Evolutionary conservation across 1,140 invertebrate genomes (phyloP).

Genomic region (Macrobrachium rosenbergii): DNA sequence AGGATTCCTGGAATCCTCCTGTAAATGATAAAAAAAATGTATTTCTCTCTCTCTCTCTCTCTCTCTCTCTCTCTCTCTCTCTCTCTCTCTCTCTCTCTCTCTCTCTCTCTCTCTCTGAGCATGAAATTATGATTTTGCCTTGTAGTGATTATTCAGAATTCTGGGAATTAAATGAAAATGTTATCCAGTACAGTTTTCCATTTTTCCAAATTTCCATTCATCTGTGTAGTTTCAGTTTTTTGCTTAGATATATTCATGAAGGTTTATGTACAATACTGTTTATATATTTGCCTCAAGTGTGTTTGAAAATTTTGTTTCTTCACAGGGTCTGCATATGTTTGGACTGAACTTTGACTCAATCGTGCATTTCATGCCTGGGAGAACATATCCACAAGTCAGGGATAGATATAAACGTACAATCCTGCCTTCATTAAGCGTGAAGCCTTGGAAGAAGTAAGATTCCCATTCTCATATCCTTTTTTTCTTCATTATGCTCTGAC

Average conservation of each 20-base stretch:
- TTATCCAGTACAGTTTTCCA: too few relatives aligned
- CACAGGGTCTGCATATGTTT: constrained; percentile 58
- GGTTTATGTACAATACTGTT: not conserved
- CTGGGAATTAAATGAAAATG: too few relatives aligned
- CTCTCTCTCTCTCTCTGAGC: too few relatives aligned
- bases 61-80: too few relatives aligned
- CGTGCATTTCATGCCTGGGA: constrained; percentile 58
- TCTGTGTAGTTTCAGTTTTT: too few relatives aligned
- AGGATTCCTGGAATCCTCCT: too few relatives aligned
- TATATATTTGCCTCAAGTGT: not conserved
- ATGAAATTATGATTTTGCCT: too few relatives aligned
- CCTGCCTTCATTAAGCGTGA: constrained; percentile 24
- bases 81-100: too few relatives aligned
- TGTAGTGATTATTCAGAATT: too few relatives aligned
- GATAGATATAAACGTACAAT: constrained; percentile 56
- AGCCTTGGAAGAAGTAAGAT: constrained; percentile 52
- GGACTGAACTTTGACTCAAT: constrained; percentile 59
- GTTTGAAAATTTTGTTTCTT: not conserved
- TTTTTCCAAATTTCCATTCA: too few relatives aligned
- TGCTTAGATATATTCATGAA: not conserved
- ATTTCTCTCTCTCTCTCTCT: too few relatives aligned
- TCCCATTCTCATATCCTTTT: not conserved
- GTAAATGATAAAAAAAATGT: too few relatives aligned
- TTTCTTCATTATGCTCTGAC: not conserved
- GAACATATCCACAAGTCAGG: constrained; percentile 34